These are phyloP conservation scores for Cossypha heuglini DNA, from an alignment of 2,797 vertebrate species.

Conservation along the genomic window DNA sequence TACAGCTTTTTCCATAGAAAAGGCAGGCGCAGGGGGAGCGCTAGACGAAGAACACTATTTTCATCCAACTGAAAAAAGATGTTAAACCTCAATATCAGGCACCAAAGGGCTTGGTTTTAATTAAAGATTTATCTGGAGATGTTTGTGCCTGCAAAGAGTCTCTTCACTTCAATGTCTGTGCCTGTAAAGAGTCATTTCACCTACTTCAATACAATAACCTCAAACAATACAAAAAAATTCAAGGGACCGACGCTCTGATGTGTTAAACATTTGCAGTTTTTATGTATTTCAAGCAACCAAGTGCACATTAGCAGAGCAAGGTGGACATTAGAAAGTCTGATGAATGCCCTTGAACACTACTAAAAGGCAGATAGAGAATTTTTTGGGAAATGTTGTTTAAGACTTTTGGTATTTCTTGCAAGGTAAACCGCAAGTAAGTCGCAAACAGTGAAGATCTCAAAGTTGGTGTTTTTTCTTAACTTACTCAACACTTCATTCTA, in stretches of 20 bases:
- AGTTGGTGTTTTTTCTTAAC: neutral
- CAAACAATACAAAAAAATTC: neutral
- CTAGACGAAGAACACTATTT: neutral
- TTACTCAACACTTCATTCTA: neutral
- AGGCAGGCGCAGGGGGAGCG: accelerated
- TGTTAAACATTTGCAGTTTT: neutral
- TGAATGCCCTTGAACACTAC: neutral
- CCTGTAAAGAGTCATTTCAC: neutral
- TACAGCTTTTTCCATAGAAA: neutral
- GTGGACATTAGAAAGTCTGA: neutral
- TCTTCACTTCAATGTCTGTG: neutral
- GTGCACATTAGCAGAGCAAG: neutral
- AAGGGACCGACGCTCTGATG: neutral
- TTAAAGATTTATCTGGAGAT: neutral
- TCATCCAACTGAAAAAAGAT: neutral
- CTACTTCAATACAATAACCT: neutral
- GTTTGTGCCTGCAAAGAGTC: neutral
- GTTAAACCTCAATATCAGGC: neutral
- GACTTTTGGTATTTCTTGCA: neutral
- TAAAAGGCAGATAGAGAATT: neutral
- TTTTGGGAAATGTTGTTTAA: neutral
- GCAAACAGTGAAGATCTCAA: neutral
- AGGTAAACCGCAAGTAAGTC: neutral
- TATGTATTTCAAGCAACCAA: neutral
- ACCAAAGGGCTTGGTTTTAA: neutral